Conservation (phyloP, 2,888 invertebrate species). For the Phengaris alcon region DNA sequence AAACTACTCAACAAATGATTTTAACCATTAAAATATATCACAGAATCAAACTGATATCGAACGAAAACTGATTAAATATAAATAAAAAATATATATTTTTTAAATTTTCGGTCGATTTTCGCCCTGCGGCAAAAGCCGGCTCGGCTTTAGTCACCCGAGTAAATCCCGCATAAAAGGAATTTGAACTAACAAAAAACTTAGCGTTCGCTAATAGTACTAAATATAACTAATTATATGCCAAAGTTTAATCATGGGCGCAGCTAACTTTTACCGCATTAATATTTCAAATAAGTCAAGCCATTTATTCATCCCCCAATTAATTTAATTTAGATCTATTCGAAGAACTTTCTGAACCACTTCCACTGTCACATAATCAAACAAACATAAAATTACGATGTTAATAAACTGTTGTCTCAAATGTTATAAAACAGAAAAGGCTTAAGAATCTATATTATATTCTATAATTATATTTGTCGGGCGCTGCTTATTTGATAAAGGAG, state of each 20-base stretch:
- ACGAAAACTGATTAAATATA: no score
- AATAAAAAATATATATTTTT: no score
- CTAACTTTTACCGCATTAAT: conserved; percentile 25
- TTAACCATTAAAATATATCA: no score
- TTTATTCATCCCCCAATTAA: conserved; percentile 15
- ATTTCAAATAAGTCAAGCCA: conserved; percentile 7
- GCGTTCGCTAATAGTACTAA: background rate
- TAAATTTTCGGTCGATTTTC: no score
- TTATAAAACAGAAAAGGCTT: no score
- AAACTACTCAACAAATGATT: no score
- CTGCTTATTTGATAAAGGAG: no score
- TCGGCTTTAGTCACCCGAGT: no score
- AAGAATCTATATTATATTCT: no score
- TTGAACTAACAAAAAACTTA: conserved; percentile 9
- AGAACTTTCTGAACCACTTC: background rate
- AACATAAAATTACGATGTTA: background rate
- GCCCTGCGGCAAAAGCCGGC: no score
- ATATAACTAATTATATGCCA: background rate
- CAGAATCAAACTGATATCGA: no score
- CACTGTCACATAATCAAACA: background rate
- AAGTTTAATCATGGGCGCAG: background rate
- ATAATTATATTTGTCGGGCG: background rate
- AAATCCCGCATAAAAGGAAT: background rate
- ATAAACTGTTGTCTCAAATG: no score
- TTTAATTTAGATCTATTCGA: background rate